Base-by-base conservation (phyloP, 2,797 vertebrate species). In the Lemur catta region DNA sequence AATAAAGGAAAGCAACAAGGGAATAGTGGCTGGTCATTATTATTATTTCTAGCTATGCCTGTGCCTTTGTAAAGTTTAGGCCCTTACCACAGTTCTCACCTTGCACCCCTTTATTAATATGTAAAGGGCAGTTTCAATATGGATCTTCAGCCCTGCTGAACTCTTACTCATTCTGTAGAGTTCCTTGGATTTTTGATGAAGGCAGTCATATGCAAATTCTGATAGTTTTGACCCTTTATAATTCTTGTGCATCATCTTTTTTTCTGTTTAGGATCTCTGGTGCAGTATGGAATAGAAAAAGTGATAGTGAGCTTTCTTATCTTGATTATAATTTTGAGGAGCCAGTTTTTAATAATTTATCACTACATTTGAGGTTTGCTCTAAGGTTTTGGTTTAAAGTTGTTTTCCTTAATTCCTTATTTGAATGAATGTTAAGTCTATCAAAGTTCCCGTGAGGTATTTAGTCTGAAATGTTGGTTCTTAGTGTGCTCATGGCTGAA, bases 171-270 rank as follows among this genome's bases (percentile, higher is more conserved):
- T 50, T 95, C 24, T n/a, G 5, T 72, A 79, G 63, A 78, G n/a
- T 85, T 41, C 33, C 33, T 88, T 94, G 80, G n/a, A 67, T n/a
- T 82, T 89, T 92, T 92, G 48, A 81, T 92, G 65, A 92, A 79
- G 80, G 48, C 18, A 55, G 35, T 87, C 80, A 85, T 17, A 50
- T 81, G 48, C 26, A 90, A 52, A 87, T 87, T 59, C n/a, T 46
- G 26, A 52, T 79, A 52, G 7, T 82, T 71, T 89, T 94, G 10
- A 78, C 15, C 30, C 61, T 86, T 94, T 55, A 71, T 18, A 86
- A 17, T 92, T 95, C 38, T 89, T 15, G 46, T 84, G 11, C 50
- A 85, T 75, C 10, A 13, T 80, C 17, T 41, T 69, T 91, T 80
- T 57, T n/a, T 33, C 65, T 95, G 65, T 52, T 46, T 95, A 81